Conservation (phyloP, 2,113 vertebrate genomes). For the Eptatretus burgeri region DNA sequence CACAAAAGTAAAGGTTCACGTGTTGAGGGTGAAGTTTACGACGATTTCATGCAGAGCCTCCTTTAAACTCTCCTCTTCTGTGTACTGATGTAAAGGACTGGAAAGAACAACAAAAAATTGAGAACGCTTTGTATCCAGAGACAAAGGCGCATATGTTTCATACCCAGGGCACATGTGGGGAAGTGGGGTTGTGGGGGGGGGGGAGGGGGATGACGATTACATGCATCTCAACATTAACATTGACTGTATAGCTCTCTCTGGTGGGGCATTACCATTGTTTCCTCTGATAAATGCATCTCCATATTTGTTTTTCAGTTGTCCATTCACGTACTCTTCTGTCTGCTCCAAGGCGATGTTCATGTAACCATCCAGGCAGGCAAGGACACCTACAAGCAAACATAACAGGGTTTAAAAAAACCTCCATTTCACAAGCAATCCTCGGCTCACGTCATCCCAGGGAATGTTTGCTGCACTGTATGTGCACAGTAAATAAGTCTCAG, state of each 20-base stretch:
- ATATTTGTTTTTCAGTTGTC: slow-evolving; percentile 92
- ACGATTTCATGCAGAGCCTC: too few species aligned
- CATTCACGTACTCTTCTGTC: slow-evolving; percentile 93
- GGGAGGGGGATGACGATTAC: neutral
- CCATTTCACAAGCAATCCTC: neutral
- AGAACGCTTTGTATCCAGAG: neutral
- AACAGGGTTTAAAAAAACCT: neutral
- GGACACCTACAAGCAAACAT: slow-evolving; percentile 32
- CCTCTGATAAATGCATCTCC: slow-evolving; percentile 92
- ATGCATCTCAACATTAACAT: neutral
- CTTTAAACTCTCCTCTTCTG: slow-evolving; percentile 93
- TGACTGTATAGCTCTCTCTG: neutral
- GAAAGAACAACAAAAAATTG: slow-evolving; percentile 10
- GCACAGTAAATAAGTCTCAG: too few species aligned
- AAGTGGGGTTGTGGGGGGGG: too few species aligned
- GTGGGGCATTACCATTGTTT: slow-evolving; percentile 44
- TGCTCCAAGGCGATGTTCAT: slow-evolving; percentile 98
- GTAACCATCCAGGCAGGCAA: slow-evolving; percentile 88
- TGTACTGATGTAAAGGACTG: slow-evolving; percentile 96
- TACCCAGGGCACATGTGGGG: neutral
- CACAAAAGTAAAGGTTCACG: too few species aligned
- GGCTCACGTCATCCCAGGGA: too few species aligned
- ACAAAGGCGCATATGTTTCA: neutral
- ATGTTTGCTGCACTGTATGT: too few species aligned
- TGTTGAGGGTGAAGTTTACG: too few species aligned